Evolutionary conservation across 2,797 vertebrate genomes (phyloP).

Genomic region (Kryptolebias ocellatus): DNA sequence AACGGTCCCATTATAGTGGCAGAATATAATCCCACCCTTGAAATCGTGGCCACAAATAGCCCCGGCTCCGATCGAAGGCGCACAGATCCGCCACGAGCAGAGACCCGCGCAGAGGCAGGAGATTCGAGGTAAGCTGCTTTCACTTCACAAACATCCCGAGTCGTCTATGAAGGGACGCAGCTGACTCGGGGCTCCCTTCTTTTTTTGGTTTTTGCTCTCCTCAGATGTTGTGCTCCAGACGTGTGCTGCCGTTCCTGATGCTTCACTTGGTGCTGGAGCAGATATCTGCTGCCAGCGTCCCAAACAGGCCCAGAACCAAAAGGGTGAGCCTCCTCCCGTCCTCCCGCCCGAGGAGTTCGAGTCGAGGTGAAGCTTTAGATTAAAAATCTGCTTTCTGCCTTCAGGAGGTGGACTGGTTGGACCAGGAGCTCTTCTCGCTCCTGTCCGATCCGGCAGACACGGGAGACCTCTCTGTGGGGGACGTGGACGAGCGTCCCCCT

Average conservation of each 20-base stretch:
- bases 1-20: constrained; percentile 68
- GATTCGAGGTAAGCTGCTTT: constrained; percentile 31
- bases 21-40: constrained; percentile 84
- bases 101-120: constrained; percentile 1
- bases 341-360: not conserved
- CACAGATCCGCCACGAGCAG: constrained; percentile 8
- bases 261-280: constrained; percentile 73
- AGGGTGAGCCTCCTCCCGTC: constrained; percentile 59
- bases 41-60: constrained; percentile 78
- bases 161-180: not conserved
- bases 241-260: constrained; percentile 69
- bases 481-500: constrained; percentile 30
- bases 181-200: not conserved
- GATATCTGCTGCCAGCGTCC: constrained; percentile 66
- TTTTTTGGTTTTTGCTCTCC: not conserved
- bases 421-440: constrained; percentile 62
- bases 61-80: constrained; percentile 8
- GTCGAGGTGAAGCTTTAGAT: not conserved
- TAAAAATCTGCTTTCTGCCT: not conserved
- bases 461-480: constrained; percentile 70
- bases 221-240: constrained; percentile 78
- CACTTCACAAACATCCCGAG: not conserved
- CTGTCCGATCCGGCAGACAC: constrained; percentile 59
- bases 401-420: constrained; percentile 69
- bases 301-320: constrained; percentile 53